Conservation (phyloP, 1,140 invertebrate genomes). For the Eupristina koningsbergeri region DNA sequence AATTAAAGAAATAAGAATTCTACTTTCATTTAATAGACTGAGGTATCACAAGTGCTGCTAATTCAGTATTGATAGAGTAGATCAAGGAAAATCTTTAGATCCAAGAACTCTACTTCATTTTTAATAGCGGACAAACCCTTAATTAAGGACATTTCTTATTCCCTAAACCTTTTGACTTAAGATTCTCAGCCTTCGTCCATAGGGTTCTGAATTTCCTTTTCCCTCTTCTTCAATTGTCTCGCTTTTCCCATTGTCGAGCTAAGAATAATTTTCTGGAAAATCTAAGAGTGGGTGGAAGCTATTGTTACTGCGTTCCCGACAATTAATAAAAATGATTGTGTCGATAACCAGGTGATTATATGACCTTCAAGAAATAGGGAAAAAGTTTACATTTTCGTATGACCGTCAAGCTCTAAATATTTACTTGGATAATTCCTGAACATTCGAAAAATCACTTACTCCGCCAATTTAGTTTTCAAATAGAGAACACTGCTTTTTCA, state of each 20-base stretch:
- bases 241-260: background rate
- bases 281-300: background rate
- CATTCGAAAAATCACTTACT: background rate
- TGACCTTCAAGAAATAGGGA: background rate
- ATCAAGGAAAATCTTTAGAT: too few species aligned
- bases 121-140: too few species aligned
- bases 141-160: too few species aligned
- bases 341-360: too few species aligned
- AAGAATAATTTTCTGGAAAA: constrained; percentile 12
- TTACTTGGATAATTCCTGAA: background rate
- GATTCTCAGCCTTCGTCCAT: too few species aligned
- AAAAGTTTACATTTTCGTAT: background rate
- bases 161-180: too few species aligned
- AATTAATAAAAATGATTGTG: constrained; percentile 29
- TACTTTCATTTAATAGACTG: too few species aligned
- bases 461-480: background rate
- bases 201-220: too few species aligned
- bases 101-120: too few species aligned
- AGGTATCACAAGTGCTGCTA: too few species aligned
- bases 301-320: background rate
- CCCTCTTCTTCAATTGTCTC: background rate
- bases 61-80: too few species aligned
- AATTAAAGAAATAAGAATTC: too few species aligned
- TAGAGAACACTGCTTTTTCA: background rate
- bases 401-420: background rate